phyloP scores from a whole-genome alignment of 2,888 invertebrate genomes.

The Nasonia oneida region DNA sequence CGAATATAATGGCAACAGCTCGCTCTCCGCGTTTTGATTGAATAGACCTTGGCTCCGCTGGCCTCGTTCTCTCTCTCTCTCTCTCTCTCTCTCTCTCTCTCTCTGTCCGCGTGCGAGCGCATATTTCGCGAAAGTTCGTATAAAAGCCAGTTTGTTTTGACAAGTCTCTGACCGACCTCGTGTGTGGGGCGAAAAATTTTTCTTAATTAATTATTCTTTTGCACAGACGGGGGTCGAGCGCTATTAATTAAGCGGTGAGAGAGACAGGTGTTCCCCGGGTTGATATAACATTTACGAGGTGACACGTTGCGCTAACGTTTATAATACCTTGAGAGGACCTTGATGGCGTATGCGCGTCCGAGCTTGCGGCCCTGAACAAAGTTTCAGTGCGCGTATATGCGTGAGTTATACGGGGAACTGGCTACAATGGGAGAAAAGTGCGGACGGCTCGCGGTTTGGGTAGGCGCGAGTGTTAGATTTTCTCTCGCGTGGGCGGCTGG shows the following conservation, averaged over 20 bases:
- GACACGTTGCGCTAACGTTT: background rate
- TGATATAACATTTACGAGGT: slow-evolving; percentile 40
- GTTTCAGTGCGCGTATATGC: background rate
- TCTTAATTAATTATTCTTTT: background rate
- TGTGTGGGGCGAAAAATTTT: background rate
- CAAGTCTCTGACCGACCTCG: background rate
- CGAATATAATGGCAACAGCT: background rate
- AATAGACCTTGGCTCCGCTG: slow-evolving; percentile 38
- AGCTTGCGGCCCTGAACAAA: slow-evolving; percentile 45
- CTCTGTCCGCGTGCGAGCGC: background rate
- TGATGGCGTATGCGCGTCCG: slow-evolving; percentile 15
- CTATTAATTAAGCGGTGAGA: background rate
- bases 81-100: too few species aligned
- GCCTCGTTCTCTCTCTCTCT: background rate
- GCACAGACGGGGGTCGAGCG: too few species aligned
- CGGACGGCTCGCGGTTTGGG: too few species aligned
- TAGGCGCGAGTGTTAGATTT: too few species aligned
- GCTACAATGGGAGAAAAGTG: slow-evolving; percentile 16
- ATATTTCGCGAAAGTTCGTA: background rate
- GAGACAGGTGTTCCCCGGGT: background rate
- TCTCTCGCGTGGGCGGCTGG: too few species aligned
- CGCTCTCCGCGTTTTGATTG: slow-evolving; percentile 18
- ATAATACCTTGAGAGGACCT: slow-evolving; percentile 26
- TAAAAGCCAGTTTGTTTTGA: background rate
- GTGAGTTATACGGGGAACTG: background rate